Percentiles rank a stretch among this genome's conserved stretches.
phyloP scores from a whole-genome alignment of 2,113 vertebrate genomes.

The Pluvialis apricaria region DNA sequence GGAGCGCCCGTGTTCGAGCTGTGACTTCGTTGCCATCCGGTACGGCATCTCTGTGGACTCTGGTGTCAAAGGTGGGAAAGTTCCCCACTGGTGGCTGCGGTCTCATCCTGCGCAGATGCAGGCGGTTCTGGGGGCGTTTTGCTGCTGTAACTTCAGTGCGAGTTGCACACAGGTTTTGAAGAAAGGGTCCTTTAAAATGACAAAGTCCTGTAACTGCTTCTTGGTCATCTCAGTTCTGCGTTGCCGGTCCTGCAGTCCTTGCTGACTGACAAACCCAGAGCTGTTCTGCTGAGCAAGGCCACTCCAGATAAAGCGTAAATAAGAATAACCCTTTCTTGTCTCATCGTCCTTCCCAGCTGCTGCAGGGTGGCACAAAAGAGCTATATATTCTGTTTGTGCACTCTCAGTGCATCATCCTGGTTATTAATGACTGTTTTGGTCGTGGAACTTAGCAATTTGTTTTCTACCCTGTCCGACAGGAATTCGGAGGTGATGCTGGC shows the following conservation, averaged over 20 bases:
- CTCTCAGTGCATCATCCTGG: neutral
- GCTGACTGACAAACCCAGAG: neutral
- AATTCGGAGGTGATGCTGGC: neutral
- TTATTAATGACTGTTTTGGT: neutral
- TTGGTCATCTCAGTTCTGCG: neutral
- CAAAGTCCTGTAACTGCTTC: neutral
- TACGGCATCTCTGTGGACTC: fast-evolving
- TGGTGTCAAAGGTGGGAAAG: neutral
- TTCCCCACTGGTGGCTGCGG: neutral
- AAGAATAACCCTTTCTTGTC: neutral
- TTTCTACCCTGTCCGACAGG: neutral
- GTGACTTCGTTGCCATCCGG: neutral
- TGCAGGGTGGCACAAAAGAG: neutral
- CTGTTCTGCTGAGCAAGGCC: neutral
- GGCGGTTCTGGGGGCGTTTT: neutral
- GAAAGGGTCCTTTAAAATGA: neutral
- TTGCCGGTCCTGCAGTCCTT: neutral
- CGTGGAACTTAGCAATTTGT: neutral
- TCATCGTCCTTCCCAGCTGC: neutral
- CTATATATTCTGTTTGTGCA: neutral
- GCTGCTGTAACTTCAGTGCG: neutral
- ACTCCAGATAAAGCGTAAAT: neutral
- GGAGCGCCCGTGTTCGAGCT: fast-evolving
- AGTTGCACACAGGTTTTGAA: neutral
- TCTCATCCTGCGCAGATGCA: neutral